Base-by-base conservation (phyloP, 2,797 vertebrate genomes). In the Lagocephalus sceleratus region DNA sequence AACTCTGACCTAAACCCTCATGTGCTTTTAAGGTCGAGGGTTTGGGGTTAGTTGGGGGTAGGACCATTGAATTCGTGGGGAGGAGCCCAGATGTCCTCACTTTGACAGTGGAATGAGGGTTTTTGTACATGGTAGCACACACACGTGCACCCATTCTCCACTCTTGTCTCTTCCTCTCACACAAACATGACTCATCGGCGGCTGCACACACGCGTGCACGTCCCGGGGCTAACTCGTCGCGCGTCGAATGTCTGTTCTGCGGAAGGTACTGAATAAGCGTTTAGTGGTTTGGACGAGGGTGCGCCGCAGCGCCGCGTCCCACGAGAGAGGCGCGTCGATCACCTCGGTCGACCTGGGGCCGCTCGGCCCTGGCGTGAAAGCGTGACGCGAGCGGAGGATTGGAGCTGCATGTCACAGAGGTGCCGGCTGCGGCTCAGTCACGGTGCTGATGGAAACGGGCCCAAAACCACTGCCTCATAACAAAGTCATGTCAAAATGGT, bases 161-260 rank as follows among this genome's bases (percentile, higher is more conserved):
- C n/a, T n/a, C n/a, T n/a, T n/a, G n/a, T n/a, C n/a, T n/a, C n/a
- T n/a, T n/a, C n/a, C 50, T 14, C 45, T 44, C 17, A 51, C 12
- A 61, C 20, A 62, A 5, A 65, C 6, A 9, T n/a, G n/a, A n/a
- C n/a, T n/a, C 51, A 62, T 11, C 22, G 47, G 19, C 20, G 20
- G 14, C 17, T 60, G 15, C 26, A 51, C 51, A 19, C 44, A 26
- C 26, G 2, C 3, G 6, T 23, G 59, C 55, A 63, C 42, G 54
- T 19, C n/a, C 51, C 5, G 5, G 5, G 26, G 43, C 69, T 65
- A 60, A 74, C 73, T 78, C 66, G 66, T 75, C 72, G 62, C 66
- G 57, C 73, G 64, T 54, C 43, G 51, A 69, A 68, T 62, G 63
- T 71, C 56, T 76, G 67, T 71, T 66, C 64, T 74, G 62, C 72